Conservation (phyloP, 2,888 invertebrate genomes). For the Orthosia gothica region DNA sequence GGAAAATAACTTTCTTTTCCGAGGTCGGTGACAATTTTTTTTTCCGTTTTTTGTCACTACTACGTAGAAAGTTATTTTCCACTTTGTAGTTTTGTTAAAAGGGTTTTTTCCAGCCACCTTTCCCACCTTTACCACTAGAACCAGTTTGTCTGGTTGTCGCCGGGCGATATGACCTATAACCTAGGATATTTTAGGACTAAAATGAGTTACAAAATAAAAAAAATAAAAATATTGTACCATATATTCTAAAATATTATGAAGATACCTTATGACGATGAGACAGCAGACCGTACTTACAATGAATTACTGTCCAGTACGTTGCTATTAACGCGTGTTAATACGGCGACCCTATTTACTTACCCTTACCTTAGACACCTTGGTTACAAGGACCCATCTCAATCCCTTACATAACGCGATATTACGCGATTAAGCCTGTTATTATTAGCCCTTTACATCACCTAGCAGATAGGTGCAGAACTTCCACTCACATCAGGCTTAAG, state of each 20-base stretch:
- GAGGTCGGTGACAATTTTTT: no score
- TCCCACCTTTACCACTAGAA: no score
- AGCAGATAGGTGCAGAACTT: conserved; percentile 19
- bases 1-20: no score
- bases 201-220: no score
- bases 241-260: background rate
- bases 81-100: no score
- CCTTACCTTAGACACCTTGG: conserved; percentile 41
- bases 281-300: background rate
- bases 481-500: background rate
- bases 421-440: conserved; percentile 59
- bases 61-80: no score
- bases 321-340: conserved; percentile 23
- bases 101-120: no score
- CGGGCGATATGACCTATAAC: no score
- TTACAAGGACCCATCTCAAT: conserved; percentile 48
- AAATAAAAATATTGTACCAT: no score
- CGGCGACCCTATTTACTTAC: conserved; percentile 43
- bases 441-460: conserved; percentile 44
- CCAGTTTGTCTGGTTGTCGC: no score
- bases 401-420: conserved; percentile 63
- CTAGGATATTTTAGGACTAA: no score
- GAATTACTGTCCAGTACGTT: conserved; percentile 5
- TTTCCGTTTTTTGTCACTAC: no score
- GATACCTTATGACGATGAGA: background rate